Evolutionary conservation across 2,797 vertebrate species (phyloP).

Genomic region (Intellagama lesueurii): DNA sequence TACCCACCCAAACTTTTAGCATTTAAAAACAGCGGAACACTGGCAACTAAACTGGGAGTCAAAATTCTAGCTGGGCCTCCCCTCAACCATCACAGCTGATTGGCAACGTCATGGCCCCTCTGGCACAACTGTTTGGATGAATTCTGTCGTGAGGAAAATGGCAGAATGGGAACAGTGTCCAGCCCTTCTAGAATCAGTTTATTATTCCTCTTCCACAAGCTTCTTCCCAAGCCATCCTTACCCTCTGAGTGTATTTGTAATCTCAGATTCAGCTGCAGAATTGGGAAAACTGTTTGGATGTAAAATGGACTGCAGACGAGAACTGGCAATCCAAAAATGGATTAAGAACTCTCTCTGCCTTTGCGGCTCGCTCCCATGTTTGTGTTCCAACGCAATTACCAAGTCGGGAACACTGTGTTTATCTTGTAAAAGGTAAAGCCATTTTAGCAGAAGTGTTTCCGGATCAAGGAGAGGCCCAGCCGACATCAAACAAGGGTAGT

Average conservation of each 20-base stretch:
- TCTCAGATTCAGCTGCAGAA: neutral
- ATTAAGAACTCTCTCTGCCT: neutral
- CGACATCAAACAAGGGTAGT: constrained; percentile 55
- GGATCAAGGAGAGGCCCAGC: constrained; percentile 2
- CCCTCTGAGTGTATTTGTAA: neutral
- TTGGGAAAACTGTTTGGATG: neutral
- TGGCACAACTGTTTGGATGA: neutral
- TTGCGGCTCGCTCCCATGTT: neutral
- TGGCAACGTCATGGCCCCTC: neutral
- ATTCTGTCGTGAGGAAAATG: neutral
- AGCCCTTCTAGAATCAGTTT: neutral
- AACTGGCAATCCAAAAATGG: too few species aligned
- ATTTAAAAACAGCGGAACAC: neutral
- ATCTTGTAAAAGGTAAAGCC: constrained; percentile 7
- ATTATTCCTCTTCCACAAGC: too few species aligned
- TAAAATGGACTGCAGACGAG: neutral
- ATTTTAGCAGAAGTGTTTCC: constrained; percentile 56
- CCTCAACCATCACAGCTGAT: neutral
- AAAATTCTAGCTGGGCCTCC: neutral
- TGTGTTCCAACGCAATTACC: neutral
- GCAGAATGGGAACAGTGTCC: neutral
- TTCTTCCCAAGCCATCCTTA: neutral
- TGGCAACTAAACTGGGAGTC: neutral
- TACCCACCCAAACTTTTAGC: neutral
- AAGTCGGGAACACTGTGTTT: neutral